These are phyloP conservation scores for Ferrisia virgata DNA, from an alignment of 2,888 invertebrate genomes.

Conservation along the genomic window DNA sequence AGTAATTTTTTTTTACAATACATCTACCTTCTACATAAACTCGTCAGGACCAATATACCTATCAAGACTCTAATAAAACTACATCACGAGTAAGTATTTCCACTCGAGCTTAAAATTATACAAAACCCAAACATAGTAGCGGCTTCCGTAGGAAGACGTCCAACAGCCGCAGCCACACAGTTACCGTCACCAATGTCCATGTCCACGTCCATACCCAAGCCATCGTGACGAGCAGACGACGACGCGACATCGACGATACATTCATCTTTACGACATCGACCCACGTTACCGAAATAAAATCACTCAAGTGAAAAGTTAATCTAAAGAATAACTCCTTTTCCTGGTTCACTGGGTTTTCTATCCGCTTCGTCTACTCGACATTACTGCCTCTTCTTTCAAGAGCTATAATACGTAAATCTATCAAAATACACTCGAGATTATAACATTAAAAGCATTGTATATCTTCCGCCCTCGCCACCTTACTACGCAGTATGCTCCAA, in stretches of 20 bases:
- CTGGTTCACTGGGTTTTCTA: conserved; percentile 29
- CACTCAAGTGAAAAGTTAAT: conserved; percentile 39
- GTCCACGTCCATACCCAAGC: not conserved
- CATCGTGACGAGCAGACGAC: not conserved
- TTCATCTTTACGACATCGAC: conserved; percentile 24
- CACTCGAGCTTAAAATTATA: too few species aligned
- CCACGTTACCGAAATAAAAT: conserved; percentile 1
- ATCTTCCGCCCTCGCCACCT: not conserved
- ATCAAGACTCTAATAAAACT: too few species aligned
- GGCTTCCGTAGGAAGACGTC: not conserved
- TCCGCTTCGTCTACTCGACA: not conserved
- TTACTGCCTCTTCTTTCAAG: not conserved
- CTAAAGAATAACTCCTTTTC: conserved; percentile 35
- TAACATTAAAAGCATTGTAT: not conserved
- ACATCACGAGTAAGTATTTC: too few species aligned
- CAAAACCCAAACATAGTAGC: not conserved
- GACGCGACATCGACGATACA: not conserved
- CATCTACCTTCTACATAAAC: too few species aligned
- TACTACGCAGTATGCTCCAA: not conserved
- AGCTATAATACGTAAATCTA: not conserved
- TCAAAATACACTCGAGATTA: conserved; percentile 1
- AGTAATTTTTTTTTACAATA: too few species aligned
- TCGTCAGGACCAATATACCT: too few species aligned
- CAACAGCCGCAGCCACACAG: not conserved
- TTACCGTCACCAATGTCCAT: not conserved